A percentile compares a stretch with the other conserved stretches of the same genome.
Evolutionary conservation across 2,113 vertebrate genomes (phyloP).

Genomic region (Eonycteris spelaea): DNA sequence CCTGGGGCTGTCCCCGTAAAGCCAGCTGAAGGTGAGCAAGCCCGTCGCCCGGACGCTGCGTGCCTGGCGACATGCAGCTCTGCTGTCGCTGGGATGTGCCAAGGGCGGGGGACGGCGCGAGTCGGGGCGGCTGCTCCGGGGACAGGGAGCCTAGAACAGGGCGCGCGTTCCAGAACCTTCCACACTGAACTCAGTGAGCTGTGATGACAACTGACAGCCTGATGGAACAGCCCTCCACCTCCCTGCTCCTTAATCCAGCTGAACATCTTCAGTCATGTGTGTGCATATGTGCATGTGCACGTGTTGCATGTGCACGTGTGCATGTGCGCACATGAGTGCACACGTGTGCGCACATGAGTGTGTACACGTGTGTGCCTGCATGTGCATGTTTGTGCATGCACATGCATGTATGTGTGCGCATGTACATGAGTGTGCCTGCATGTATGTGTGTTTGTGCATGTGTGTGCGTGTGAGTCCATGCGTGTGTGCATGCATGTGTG

Average conservation of each 20-base stretch:
- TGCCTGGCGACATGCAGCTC: not conserved
- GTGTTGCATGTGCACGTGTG: no score
- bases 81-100: not conserved
- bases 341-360: no score
- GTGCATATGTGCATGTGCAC: no score
- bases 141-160: not conserved
- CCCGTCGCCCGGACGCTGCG: fast-evolving
- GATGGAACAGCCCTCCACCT: fast-evolving
- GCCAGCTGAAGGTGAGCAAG: not conserved
- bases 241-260: not conserved
- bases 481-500: no score
- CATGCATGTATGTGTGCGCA: no score
- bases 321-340: no score
- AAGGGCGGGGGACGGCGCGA: fast-evolving
- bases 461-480: no score
- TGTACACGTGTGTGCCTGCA: no score
- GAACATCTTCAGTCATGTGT: no score
- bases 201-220: not conserved
- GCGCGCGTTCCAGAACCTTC: not conserved
- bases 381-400: no score
- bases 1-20: fast-evolving
- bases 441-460: no score
- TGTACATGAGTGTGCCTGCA: no score
- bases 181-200: not conserved
- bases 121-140: not conserved